Evolutionary conservation across 2,113 vertebrate genomes (phyloP), one percentile per base, ranked within the genome.

Genomic region (Calypte anna): DNA sequence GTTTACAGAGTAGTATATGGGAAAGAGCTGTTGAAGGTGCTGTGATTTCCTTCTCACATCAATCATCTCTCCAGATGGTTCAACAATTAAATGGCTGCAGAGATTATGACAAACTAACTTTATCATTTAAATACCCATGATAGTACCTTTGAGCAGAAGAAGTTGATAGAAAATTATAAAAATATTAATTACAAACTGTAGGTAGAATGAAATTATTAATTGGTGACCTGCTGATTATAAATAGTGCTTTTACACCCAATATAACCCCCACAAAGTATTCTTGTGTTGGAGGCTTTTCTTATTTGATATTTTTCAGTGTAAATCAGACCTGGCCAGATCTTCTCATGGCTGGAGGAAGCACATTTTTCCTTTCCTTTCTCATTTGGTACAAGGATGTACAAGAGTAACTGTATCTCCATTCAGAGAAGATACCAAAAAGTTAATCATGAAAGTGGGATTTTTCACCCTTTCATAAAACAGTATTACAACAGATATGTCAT

Each of bases 151-250:
- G 88, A 91, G 76, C 77, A 24, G 38, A 68, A 67, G 58, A 77
- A 91, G 74, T 58, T 88, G 89, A 92, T 94, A 78, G 88, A 77
- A 94, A 94, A 96, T 78, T 72, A 94, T 96, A 96, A 96, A 96
- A 94, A 87, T 72, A 85, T 96, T 97, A 97, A 98, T 97, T 97
- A 89, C 89, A 86, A 95, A 16, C 57, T 97, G 86, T 91, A 97
- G 90, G 84, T 78, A 88, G 79, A 91, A 90, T 61, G 15, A 82
- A 94, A 91, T 67, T 86, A 74, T 76, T 82, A 63, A 91, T 94
- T 95, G 88, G 80, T 80, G 86, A 96, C 88, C 79, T 92, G 82
- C 81, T 91, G 54, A 88, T 95, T 68, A 69, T 53, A 63, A 79
- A 88, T 5, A 61, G 43, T 94, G 10, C 82, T 89, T 87, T 57